phyloP scores from a whole-genome alignment of 2,797 vertebrate species.

The Gymnodraco acuticeps region DNA sequence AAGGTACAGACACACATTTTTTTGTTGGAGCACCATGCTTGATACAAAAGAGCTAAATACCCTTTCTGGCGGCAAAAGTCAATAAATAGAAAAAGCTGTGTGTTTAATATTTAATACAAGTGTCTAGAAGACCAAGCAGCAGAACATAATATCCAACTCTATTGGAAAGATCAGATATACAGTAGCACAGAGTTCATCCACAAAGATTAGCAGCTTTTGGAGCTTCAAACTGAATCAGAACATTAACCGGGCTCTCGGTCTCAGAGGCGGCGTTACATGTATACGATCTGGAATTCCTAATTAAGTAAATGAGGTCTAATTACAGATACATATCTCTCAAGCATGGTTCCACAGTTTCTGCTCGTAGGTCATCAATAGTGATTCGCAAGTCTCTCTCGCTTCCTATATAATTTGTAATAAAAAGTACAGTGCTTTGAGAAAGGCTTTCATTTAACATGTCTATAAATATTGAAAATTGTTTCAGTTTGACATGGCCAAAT shows the following conservation, averaged over 20 bases:
- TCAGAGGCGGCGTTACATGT: neutral
- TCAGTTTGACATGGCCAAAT: neutral
- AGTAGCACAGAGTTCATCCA: neutral
- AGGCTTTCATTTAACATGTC: slow-evolving; percentile 2
- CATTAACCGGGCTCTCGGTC: too few species aligned
- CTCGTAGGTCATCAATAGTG: too few species aligned
- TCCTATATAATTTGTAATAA: too few species aligned
- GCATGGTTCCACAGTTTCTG: too few species aligned
- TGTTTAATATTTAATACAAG: neutral
- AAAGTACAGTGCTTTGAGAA: too few species aligned
- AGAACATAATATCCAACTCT: neutral
- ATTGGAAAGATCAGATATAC: neutral
- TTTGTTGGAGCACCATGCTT: neutral
- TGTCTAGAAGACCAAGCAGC: too few species aligned
- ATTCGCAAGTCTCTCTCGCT: too few species aligned
- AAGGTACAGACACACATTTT: neutral
- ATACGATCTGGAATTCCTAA: too few species aligned
- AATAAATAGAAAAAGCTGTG: neutral
- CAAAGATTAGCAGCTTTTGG: neutral
- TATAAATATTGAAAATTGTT: neutral
- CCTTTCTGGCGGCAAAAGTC: neutral
- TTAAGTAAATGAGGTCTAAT: too few species aligned
- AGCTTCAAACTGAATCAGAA: neutral
- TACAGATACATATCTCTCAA: too few species aligned
- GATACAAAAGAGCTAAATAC: neutral